Conservation (phyloP, 2,888 invertebrate genomes). For the Pecten maximus region DNA sequence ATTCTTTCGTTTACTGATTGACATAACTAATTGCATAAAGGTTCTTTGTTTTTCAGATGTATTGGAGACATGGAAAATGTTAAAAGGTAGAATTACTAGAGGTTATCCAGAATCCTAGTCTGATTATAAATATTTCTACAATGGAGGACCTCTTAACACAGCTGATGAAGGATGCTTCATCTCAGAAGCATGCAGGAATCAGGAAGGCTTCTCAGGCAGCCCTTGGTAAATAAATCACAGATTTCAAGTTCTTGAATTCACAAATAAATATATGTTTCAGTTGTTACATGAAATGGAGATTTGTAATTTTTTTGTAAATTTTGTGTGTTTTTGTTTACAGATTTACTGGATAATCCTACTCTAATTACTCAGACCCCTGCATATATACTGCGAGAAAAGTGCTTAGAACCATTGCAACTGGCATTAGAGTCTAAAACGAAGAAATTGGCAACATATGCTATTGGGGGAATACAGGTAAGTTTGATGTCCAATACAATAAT, state of each 20-base stretch:
- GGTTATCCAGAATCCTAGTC: conserved; percentile 28
- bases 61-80: background rate
- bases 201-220: conserved; percentile 94
- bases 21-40: too few species aligned
- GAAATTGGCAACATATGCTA: conserved; percentile 91
- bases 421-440: conserved; percentile 94
- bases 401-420: conserved; percentile 92
- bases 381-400: conserved; percentile 86
- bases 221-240: conserved; percentile 86
- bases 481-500: too few species aligned
- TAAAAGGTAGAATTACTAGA: conserved; percentile 11
- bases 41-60: background rate
- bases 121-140: background rate
- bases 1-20: too few species aligned
- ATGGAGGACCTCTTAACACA: conserved; percentile 95
- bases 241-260: background rate
- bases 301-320: conserved; percentile 35
- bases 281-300: background rate
- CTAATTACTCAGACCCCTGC: conserved; percentile 66
- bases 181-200: conserved; percentile 89
- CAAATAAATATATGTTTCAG: background rate
- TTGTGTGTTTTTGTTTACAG: conserved; percentile 59
- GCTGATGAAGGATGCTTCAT: conserved; percentile 92
- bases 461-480: conserved; percentile 95
- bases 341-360: conserved; percentile 69